These are phyloP conservation scores for Callyntrura sp. DNA, from an alignment of 2,888 invertebrate genomes.

Conservation along the genomic window DNA sequence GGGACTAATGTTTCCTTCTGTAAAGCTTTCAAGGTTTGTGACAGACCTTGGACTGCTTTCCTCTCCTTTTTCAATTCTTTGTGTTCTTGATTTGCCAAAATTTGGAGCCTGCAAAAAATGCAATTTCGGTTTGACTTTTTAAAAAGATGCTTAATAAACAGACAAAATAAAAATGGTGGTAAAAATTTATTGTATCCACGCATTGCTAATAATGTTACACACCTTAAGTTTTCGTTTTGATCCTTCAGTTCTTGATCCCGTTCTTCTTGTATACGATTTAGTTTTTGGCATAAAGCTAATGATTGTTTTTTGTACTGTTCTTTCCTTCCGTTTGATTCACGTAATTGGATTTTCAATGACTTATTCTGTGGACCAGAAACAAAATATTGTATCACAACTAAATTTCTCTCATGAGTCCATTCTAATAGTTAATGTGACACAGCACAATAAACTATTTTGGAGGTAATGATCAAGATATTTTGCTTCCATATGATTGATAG, in stretches of 20 bases:
- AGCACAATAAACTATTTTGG: no score
- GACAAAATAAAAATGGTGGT: no score
- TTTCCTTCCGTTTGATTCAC: constrained; percentile 62
- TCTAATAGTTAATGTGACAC: no score
- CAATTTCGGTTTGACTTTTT: no score
- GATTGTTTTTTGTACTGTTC: constrained; percentile 76
- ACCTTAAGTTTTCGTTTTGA: constrained; percentile 80
- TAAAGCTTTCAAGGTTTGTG: constrained; percentile 54
- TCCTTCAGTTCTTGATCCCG: constrained; percentile 75
- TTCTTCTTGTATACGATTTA: constrained; percentile 66
- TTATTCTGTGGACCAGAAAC: constrained; percentile 76
- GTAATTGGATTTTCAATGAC: constrained; percentile 59
- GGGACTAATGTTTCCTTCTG: constrained; percentile 23
- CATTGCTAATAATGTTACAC: no score
- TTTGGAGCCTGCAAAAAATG: constrained; percentile 71
- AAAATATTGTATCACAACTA: no score
- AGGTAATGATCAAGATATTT: no score
- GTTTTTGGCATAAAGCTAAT: constrained; percentile 64
- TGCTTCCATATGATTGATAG: no score
- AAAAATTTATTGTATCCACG: no score
- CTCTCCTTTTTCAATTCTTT: constrained; percentile 78
- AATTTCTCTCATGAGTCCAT: no score
- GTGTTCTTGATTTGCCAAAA: constrained; percentile 77
- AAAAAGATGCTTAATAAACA: no score
- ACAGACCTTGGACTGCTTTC: constrained; percentile 73